These are phyloP conservation scores for Podabrus alpinus DNA, from an alignment of 2,888 invertebrate genomes.

Conservation along the genomic window DNA sequence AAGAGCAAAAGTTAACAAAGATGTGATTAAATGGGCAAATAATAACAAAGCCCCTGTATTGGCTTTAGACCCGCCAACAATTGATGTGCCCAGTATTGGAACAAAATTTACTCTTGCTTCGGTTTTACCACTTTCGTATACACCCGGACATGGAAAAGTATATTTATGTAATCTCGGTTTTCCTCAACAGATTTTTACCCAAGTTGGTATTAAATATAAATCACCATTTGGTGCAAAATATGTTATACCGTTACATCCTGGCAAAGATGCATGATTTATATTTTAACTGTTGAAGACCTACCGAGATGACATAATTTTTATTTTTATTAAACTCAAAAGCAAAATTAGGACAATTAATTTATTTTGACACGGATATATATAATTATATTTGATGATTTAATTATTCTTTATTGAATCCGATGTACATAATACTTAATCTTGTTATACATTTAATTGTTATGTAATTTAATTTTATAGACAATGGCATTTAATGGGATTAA, in stretches of 20 bases:
- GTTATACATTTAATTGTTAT: background rate
- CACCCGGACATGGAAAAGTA: constrained; percentile 69
- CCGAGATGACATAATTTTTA: background rate
- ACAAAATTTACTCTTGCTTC: constrained; percentile 74
- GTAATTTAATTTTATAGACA: background rate
- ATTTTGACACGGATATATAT: background rate
- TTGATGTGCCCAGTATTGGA: constrained; percentile 64
- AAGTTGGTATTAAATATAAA: constrained; percentile 77
- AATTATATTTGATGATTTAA: background rate
- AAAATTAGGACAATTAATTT: background rate
- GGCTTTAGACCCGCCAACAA: constrained; percentile 75
- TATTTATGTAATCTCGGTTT: constrained; percentile 86
- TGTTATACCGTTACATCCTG: constrained; percentile 72
- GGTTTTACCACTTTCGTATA: constrained; percentile 70
- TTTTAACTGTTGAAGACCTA: background rate
- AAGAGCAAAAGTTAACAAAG: constrained; percentile 51
- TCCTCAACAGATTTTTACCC: constrained; percentile 75
- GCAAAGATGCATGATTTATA: background rate
- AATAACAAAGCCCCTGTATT: constrained; percentile 73
- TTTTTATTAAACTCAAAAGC: background rate
- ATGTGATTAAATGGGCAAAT: constrained; percentile 70
- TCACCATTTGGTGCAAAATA: constrained; percentile 86
- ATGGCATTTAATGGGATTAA: background rate
- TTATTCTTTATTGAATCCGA: background rate
- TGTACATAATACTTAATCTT: background rate